Conservation (phyloP, 2,113 vertebrate species). For the Crotalus tigris region DNA sequence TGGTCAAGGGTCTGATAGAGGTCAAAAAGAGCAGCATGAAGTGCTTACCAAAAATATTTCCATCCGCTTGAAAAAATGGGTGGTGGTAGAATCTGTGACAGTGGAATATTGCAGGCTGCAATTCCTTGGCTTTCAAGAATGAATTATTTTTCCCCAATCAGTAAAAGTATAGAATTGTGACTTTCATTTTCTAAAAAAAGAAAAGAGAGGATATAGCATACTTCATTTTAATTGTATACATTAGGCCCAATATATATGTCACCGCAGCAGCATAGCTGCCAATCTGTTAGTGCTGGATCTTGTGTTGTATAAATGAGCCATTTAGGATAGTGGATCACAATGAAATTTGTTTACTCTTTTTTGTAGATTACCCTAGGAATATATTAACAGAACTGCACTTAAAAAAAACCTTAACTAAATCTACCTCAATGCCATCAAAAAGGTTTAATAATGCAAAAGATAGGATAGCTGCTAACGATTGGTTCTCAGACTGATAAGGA, state of each 20-base stretch:
- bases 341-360: background rate
- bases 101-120: background rate
- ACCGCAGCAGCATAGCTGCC: background rate
- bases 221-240: background rate
- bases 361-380: background rate
- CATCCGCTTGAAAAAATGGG: background rate
- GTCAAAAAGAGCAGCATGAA: slow-evolving; percentile 6
- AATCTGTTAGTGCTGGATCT: background rate
- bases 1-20: slow-evolving; percentile 15
- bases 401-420: background rate
- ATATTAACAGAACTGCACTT: background rate
- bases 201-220: background rate
- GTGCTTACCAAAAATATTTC: slow-evolving; percentile 9
- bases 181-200: background rate
- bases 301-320: background rate
- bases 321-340: background rate
- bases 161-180: background rate
- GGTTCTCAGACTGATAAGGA: background rate
- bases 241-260: background rate
- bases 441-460: background rate
- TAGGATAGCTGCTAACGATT: background rate
- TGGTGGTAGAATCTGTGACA: background rate
- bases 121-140: background rate
- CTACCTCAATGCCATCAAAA: background rate
- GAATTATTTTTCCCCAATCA: background rate